phyloP scores from a whole-genome alignment of 2,797 vertebrate species.

The Otolemur crassicaudatus region DNA sequence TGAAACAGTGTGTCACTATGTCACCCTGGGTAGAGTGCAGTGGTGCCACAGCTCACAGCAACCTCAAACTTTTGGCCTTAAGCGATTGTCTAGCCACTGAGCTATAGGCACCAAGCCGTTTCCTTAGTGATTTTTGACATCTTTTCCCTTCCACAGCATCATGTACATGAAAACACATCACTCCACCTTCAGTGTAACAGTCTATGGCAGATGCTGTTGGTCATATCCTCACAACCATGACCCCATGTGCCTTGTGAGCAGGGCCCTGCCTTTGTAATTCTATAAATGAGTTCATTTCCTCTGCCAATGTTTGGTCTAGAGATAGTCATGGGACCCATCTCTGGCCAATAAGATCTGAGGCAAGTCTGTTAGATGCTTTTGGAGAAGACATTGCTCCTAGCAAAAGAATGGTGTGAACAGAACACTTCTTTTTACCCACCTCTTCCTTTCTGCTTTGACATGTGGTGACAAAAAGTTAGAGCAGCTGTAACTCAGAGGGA shows the following conservation, averaged over 20 bases:
- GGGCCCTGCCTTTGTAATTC: background rate
- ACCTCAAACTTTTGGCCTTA: no score
- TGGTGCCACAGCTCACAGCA: no score
- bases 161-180: background rate
- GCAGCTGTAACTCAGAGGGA: background rate
- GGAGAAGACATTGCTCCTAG: background rate
- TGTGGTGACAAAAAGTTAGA: background rate
- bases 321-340: background rate
- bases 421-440: background rate
- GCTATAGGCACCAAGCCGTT: no score
- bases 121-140: background rate
- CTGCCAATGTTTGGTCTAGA: background rate
- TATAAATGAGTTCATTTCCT: background rate
- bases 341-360: background rate
- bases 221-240: background rate
- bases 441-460: slow-evolving; percentile 25
- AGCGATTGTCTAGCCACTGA: no score
- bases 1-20: no score
- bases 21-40: no score
- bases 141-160: background rate
- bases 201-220: background rate
- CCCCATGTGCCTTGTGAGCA: background rate
- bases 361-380: background rate
- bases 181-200: background rate
- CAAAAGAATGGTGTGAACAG: background rate